A percentile compares a stretch with the other conserved stretches of the same genome.
Conservation (phyloP, 1,140 invertebrate species). For the Pissodes strobi region DNA sequence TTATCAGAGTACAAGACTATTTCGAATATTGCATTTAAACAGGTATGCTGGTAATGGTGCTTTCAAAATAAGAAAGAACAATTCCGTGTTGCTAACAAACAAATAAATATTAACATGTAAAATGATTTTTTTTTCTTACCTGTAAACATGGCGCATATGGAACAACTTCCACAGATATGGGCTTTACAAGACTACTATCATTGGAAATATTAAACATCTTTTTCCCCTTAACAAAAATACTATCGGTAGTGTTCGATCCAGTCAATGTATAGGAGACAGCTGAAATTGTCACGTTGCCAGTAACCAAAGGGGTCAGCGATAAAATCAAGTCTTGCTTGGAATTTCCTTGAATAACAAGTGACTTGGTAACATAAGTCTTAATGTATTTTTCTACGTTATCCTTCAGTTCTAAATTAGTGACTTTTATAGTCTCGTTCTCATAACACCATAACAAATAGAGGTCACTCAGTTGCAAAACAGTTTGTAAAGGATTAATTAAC, state of each 20-base stretch:
- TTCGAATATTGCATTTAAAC: too few relatives aligned
- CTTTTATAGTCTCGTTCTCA: constrained; percentile 55
- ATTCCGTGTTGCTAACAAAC: too few relatives aligned
- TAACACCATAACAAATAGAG: constrained; percentile 83
- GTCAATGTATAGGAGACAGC: constrained; percentile 57
- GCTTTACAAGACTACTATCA: constrained; percentile 51
- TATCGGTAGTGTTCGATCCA: constrained; percentile 47
- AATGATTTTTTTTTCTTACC: constrained; percentile 56
- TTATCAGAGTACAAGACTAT: too few relatives aligned
- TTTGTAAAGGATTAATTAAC: constrained; percentile 80
- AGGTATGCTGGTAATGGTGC: too few relatives aligned
- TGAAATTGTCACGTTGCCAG: constrained; percentile 55
- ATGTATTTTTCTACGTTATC: constrained; percentile 53
- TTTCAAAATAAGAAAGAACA: too few relatives aligned
- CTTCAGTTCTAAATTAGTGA: constrained; percentile 49
- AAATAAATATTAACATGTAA: neutral
- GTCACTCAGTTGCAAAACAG: constrained; percentile 72
- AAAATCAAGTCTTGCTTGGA: constrained; percentile 55
- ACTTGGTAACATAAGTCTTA: constrained; percentile 56
- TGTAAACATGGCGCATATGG: constrained; percentile 73
- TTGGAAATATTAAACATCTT: constrained; percentile 62
- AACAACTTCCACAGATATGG: constrained; percentile 66
- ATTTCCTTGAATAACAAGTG: constrained; percentile 53
- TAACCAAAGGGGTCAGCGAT: constrained; percentile 57
- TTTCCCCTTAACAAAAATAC: constrained; percentile 64